phyloP scores from a whole-genome alignment of 2,113 vertebrate species.

The Ascaphus truei region DNA sequence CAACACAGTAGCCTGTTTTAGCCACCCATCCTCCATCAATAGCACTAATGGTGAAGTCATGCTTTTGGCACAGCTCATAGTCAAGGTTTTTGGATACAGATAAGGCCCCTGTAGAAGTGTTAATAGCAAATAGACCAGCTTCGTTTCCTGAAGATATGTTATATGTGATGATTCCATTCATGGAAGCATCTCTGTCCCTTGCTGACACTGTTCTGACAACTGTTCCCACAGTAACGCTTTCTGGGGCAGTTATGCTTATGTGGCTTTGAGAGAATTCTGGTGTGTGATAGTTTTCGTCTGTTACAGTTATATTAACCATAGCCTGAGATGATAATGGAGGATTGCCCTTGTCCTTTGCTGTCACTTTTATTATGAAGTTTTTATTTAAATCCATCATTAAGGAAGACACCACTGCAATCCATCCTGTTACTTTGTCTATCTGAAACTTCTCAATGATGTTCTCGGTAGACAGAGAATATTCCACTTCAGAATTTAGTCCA shows the following conservation, averaged over 20 bases:
- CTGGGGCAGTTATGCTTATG: conserved; percentile 74
- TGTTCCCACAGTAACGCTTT: conserved; percentile 78
- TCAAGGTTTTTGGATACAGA: conserved; percentile 77
- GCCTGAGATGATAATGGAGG: conserved; percentile 77
- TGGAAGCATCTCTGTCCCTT: conserved; percentile 84
- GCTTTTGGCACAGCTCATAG: conserved; percentile 78
- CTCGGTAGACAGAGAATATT: conserved; percentile 76
- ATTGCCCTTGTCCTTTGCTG: conserved; percentile 86
- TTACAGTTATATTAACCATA: conserved; percentile 76
- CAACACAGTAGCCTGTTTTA: conserved; percentile 80
- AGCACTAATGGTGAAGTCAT: conserved; percentile 83
- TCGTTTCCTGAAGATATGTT: conserved; percentile 84
- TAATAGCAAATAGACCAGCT: conserved; percentile 77
- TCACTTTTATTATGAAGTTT: conserved; percentile 74
- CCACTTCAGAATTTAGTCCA: conserved; percentile 88
- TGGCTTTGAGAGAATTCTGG: conserved; percentile 92
- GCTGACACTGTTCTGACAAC: conserved; percentile 81
- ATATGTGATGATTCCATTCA: conserved; percentile 85
- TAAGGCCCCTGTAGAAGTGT: conserved; percentile 79
- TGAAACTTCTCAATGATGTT: conserved; percentile 75
- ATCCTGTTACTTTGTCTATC: conserved; percentile 80
- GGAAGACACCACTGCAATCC: conserved; percentile 83
- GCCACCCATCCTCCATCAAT: conserved; percentile 89
- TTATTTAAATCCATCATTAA: conserved; percentile 79
- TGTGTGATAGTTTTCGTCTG: conserved; percentile 92